Base-by-base conservation (phyloP, 1,140 invertebrate species). In the Pollicipes pollicipes region DNA sequence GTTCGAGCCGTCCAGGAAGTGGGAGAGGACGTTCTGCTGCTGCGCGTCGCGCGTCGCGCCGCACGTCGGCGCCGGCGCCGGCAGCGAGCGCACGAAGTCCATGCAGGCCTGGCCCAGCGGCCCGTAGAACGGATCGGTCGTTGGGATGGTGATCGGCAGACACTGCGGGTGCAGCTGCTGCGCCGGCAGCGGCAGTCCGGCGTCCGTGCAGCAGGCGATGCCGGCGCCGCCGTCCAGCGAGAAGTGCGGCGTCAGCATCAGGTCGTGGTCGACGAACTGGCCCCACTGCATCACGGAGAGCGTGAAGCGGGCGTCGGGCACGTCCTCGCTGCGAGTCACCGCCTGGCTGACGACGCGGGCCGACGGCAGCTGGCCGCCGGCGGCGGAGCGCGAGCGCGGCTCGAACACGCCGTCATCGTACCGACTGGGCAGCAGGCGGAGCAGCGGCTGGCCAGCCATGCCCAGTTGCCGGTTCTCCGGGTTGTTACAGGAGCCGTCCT, bases 1-100 rank as follows among this genome's bases (percentile, higher is more conserved):
- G 28, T 87, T 86, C 0, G 95, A 97, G 0, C 85, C 95, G 79
- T 98, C 95, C n/a, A 98, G 87, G 77, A 87, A 98, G 0, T 90
- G 85, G 0, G 92, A 93, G 0, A 92, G 88, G 80, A 94, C 90
- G 80, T 93, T 93, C 31, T 79, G 58, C 68, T 68, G 32, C 32
- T 35, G 76, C 68, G 70, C 73, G 4, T 72, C 75, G 73, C 76
- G 77, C 72, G 79, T 79, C 28, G 79, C 74, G 29, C 75, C 76
- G 73, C 80, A 82, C 13, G 76, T 75, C 67, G 76, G 76, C 67
- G 78, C 77, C 0, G 77, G 24, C 10, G 66, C 71, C 4, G 79
- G 29, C 27, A 80, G 85, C 16, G 88, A 90, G 58, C 80, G 71
- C 24, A 80, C 78, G 68, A 81, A 78, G 69, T 80, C 80, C 30